A percentile compares a stretch with the other conserved stretches of the same genome.
These are phyloP conservation scores for Engraulis encrasicolus DNA, from an alignment of 2,113 vertebrate genomes.

Conservation along the genomic window DNA sequence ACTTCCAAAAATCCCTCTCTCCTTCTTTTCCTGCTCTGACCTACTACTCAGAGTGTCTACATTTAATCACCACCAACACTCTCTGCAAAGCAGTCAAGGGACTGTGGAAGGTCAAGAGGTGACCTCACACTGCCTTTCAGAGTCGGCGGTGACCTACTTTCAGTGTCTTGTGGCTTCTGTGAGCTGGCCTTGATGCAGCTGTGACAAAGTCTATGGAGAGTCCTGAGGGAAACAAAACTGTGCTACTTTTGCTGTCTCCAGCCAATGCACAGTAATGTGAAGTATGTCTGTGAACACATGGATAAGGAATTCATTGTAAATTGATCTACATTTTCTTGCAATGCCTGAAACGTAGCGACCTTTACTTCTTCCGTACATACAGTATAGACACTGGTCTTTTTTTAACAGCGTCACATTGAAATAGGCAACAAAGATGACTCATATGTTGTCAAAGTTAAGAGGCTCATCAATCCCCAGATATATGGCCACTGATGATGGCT, in stretches of 20 bases:
- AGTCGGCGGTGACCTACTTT: neutral
- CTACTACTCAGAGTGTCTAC: neutral
- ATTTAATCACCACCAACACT: neutral
- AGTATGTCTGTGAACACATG: no score
- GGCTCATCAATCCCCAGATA: neutral
- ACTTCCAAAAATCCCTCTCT: neutral
- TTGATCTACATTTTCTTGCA: neutral
- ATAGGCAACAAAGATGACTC: no score
- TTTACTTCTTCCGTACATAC: no score
- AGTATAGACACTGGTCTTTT: no score
- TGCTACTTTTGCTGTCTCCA: neutral
- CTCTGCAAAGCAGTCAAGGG: neutral
- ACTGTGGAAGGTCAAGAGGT: neutral
- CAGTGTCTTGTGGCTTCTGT: neutral
- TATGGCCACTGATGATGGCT: neutral
- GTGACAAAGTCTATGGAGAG: neutral
- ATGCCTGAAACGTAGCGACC: no score
- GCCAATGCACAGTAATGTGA: no score
- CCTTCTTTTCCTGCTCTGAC: neutral
- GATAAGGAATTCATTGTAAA: neutral
- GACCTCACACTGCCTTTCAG: neutral
- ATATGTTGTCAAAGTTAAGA: neutral
- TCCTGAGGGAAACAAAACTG: neutral
- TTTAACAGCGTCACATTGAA: neutral
- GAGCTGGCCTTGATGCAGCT: neutral